Evolutionary conservation across 2,888 invertebrate species (phyloP), one percentile per base, ranked within the genome.

Genomic region (Danaus chrysippus): DNA sequence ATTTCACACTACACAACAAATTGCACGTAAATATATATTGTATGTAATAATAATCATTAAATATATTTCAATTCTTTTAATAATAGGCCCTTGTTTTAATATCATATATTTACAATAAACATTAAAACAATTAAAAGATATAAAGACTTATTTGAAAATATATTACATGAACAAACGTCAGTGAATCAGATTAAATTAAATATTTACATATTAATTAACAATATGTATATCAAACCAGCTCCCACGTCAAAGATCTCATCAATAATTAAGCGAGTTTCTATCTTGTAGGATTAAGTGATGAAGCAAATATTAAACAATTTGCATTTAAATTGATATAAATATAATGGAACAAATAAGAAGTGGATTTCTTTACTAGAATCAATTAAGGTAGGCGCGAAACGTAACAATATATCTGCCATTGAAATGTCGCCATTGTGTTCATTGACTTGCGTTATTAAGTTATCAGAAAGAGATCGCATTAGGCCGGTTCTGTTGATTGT

Each of bases 391-490:
- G 44, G 59, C 56, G 63, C 42, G 54, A 63, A 59, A 59, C 56
- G 42, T 43, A 34, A 52, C 53, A 63, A 59, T 63, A 56, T 59
- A 59, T 11, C 41, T 58, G 52, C 59, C 34, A 41, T 54, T 59
- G 49, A 55, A 62, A 34, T 42, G 55, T 59, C 43, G n/a, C 58
- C 54, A 62, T 65, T 63, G 63, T 63, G 44, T 49, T 15, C 55
- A 44, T 57, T 54, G 54, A 58, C 63, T 46, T 34, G 54, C 58
- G 42, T 61, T 62, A 67, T 67, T 56, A 59, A 59, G 62, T 62
- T 67, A 67, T 62, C 58, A 34, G 61, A 44, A 23, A 56, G 19
- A 56, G 34, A 6, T 49, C 53, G 58, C 58, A 59, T 64, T 66
- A 62, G 58, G 59, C 61, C 56, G 49, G 57, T 60, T 65, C 54